phyloP scores from a whole-genome alignment of 2,113 vertebrate genomes.

The Hoplias malabaricus region DNA sequence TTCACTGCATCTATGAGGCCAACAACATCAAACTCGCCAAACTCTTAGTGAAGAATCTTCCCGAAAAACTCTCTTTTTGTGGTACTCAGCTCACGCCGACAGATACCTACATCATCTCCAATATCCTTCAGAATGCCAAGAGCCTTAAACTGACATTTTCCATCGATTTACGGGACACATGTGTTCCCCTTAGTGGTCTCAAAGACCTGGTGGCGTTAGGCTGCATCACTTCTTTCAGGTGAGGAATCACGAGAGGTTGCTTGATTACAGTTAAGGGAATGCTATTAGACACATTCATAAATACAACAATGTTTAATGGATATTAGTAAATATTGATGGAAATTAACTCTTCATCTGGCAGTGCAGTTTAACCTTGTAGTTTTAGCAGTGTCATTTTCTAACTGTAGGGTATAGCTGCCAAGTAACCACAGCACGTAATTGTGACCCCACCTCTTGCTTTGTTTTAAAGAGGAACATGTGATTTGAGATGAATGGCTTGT shows the following conservation, averaged over 20 bases:
- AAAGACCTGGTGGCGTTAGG: constrained; percentile 72
- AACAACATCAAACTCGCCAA: constrained; percentile 61
- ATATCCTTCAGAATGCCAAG: constrained; percentile 67
- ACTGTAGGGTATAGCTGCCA: too few species aligned
- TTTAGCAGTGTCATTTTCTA: too few species aligned
- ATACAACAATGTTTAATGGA: neutral
- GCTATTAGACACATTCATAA: too few species aligned
- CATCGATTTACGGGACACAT: constrained; percentile 80
- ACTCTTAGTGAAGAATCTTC: constrained; percentile 73
- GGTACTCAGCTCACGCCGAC: constrained; percentile 75
- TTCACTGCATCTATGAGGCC: constrained; percentile 82
- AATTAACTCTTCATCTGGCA: too few species aligned
- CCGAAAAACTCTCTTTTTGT: constrained; percentile 75
- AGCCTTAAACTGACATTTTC: constrained; percentile 68
- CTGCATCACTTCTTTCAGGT: constrained; percentile 84
- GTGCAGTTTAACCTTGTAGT: too few species aligned
- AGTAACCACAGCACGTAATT: too few species aligned
- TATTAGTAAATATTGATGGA: too few species aligned
- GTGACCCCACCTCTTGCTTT: too few species aligned
- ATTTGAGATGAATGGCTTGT: too few species aligned
- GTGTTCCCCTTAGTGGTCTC: constrained; percentile 78
- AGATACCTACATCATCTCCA: constrained; percentile 75
- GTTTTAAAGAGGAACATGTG: too few species aligned
- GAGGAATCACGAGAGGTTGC: constrained; percentile 43
- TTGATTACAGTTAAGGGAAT: too few species aligned